phyloP scores from a whole-genome alignment of 2,888 invertebrate genomes.

The Diadegma fenestrale region DNA sequence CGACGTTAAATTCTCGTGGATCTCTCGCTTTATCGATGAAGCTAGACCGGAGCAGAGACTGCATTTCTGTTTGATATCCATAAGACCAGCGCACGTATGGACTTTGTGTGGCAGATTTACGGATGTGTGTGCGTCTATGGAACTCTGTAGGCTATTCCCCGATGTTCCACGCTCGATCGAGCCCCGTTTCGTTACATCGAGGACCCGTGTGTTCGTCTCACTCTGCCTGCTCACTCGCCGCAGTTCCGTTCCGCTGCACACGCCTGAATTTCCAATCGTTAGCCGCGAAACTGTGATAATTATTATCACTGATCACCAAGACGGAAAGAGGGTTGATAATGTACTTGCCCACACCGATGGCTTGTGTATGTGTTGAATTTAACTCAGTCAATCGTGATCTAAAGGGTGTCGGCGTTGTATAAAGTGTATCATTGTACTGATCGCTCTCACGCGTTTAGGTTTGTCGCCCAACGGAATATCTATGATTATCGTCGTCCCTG shows the following conservation, averaged over 20 bases:
- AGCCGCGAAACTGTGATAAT: conserved; percentile 14
- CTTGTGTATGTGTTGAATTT: conserved; percentile 7
- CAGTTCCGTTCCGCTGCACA: background rate
- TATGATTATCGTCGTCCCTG: conserved; percentile 43
- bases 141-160: conserved; percentile 62
- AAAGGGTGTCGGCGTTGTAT: conserved; percentile 21
- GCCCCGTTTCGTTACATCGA: conserved; percentile 52
- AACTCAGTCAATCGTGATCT: conserved; percentile 14
- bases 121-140: conserved; percentile 18
- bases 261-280: conserved; percentile 32
- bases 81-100: background rate
- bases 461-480: conserved; percentile 4
- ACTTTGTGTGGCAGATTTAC: background rate
- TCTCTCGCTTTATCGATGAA: conserved; percentile 38
- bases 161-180: conserved; percentile 58
- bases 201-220: conserved; percentile 15
- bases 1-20: conserved; percentile 1
- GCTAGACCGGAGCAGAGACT: conserved; percentile 4
- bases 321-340: conserved; percentile 53
- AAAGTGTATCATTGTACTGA: conserved; percentile 36
- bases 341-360: background rate
- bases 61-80: conserved; percentile 51
- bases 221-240: conserved; percentile 16
- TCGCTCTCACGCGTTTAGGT: background rate
- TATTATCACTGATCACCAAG: conserved; percentile 60